Conservation (phyloP, 2,113 vertebrate genomes). For the Herpetotheres cachinnans region DNA sequence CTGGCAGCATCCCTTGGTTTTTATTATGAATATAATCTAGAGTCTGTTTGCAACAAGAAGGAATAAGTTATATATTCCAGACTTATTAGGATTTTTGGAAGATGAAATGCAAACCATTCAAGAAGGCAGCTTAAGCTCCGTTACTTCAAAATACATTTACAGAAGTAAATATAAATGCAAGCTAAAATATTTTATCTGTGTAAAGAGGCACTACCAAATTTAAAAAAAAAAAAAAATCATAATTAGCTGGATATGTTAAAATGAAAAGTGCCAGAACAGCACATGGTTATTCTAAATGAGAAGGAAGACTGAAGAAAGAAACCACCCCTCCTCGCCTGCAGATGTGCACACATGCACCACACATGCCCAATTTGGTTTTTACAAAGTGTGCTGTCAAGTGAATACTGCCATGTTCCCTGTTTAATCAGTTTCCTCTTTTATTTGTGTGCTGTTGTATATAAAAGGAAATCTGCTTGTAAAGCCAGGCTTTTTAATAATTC, state of each 20-base stretch:
- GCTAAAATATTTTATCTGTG: neutral
- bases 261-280: neutral
- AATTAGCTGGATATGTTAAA: neutral
- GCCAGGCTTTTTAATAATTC: conserved; percentile 58
- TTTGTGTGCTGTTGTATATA: conserved; percentile 28
- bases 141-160: neutral
- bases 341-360: conserved; percentile 1
- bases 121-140: neutral
- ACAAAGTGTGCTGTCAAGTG: conserved; percentile 45
- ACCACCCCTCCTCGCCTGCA: neutral
- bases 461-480: conserved; percentile 58
- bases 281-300: neutral
- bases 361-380: conserved; percentile 48
- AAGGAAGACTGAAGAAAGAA: neutral
- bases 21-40: neutral
- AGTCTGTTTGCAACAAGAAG: neutral
- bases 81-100: neutral
- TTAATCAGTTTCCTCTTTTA: conserved; percentile 61
- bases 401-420: conserved; percentile 43
- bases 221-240: neutral
- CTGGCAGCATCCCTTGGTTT: neutral
- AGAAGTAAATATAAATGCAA: neutral
- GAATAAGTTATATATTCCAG: neutral
- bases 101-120: neutral
- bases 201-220: neutral